Conservation (phyloP, 2,888 invertebrate genomes). For the Harpagoxenus sublaevis region DNA sequence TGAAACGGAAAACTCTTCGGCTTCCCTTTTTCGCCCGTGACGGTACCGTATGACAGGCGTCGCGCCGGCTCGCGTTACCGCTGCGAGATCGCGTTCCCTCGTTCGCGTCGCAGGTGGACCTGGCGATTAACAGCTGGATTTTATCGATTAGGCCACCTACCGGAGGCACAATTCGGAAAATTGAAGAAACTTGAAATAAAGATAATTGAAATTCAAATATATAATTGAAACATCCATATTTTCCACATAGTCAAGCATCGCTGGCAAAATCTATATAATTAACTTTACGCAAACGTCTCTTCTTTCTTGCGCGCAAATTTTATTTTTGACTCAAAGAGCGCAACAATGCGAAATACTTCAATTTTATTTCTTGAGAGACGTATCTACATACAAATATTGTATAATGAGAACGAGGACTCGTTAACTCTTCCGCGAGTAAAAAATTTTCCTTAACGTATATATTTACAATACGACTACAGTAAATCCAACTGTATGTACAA, state of each 20-base stretch:
- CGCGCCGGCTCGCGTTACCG: conserved; percentile 45
- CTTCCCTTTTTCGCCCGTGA: conserved; percentile 29
- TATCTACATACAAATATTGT: too few relatives aligned
- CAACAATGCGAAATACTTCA: too few relatives aligned
- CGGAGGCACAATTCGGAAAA: neutral
- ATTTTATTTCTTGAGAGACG: too few relatives aligned
- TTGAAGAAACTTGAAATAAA: neutral
- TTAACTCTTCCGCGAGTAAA: neutral
- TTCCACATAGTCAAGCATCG: neutral
- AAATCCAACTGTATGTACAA: too few relatives aligned
- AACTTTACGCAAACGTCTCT: neutral
- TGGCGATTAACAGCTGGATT: conserved; percentile 17
- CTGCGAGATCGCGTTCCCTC: conserved; percentile 41
- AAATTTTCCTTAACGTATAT: too few relatives aligned
- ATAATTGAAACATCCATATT: neutral
- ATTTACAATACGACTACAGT: neutral
- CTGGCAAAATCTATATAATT: neutral
- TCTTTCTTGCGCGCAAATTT: too few relatives aligned
- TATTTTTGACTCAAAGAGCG: too few relatives aligned
- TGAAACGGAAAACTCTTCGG: conserved; percentile 67
- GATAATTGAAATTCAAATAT: neutral
- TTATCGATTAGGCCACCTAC: neutral
- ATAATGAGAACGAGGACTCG: neutral
- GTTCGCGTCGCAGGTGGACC: conserved; percentile 12
- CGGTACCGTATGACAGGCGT: conserved; percentile 3